Evolutionary conservation across 2,888 invertebrate genomes (phyloP).

Genomic region (Odontomyia ornata): DNA sequence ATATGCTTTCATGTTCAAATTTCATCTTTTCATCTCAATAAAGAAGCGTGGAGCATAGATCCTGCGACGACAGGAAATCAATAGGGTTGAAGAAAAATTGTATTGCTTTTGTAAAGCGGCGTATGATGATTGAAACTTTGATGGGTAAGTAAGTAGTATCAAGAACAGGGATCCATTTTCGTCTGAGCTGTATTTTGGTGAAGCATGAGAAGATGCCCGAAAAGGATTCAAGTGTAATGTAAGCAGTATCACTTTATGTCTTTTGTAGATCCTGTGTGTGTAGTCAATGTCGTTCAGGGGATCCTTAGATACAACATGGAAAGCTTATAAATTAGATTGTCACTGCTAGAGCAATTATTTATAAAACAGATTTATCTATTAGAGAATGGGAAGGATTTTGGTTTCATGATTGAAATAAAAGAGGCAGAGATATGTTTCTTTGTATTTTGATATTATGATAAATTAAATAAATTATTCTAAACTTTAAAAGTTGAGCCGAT

Average conservation of each 20-base stretch:
- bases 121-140: not conserved
- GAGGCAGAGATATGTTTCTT: too few species aligned
- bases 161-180: not conserved
- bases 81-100: slow-evolving; percentile 6
- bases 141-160: not conserved
- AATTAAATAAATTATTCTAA: too few species aligned
- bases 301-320: not conserved
- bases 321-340: not conserved
- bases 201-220: too few species aligned
- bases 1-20: not conserved
- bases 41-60: not conserved
- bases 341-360: not conserved
- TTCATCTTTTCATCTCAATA: slow-evolving; percentile 10
- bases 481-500: too few species aligned
- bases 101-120: slow-evolving; percentile 6
- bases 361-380: not conserved
- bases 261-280: not conserved
- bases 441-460: too few species aligned
- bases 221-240: too few species aligned
- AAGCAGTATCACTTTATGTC: not conserved
- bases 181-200: too few species aligned
- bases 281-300: not conserved
- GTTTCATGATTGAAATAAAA: too few species aligned
- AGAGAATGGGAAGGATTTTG: too few species aligned
- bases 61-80: slow-evolving; percentile 11